Conservation (phyloP, 92 coral and sea anemone genomes). For the Umimayanthus chanpuru region DNA sequence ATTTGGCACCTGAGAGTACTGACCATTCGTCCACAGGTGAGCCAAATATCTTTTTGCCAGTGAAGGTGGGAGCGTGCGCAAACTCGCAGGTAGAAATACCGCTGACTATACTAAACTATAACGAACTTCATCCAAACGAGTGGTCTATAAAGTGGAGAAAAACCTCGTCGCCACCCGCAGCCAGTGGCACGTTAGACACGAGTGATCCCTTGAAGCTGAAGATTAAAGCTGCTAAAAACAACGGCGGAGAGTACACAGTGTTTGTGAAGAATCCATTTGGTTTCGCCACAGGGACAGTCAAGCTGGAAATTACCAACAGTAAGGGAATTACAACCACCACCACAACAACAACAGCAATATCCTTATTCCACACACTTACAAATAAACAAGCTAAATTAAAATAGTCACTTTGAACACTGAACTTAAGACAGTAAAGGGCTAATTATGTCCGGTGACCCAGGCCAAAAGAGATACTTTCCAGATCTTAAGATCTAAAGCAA, state of each 20-base stretch:
- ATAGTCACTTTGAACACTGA: too few relatives aligned
- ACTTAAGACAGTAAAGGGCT: too few relatives aligned
- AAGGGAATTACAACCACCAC: neutral
- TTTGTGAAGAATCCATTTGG: slow-evolving; percentile 81
- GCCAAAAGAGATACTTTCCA: too few relatives aligned
- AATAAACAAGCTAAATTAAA: too few relatives aligned
- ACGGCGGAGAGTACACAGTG: slow-evolving; percentile 59
- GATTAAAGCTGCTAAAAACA: slow-evolving; percentile 27
- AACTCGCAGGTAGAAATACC: slow-evolving; percentile 25
- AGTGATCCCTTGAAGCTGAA: slow-evolving; percentile 38
- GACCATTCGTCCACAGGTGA: slow-evolving; percentile 53
- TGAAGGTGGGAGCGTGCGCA: slow-evolving; percentile 62
- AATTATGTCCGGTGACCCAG: too few relatives aligned
- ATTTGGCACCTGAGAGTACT: too few relatives aligned
- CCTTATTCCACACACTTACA: too few relatives aligned
- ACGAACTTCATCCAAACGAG: slow-evolving; percentile 44
- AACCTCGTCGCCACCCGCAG: slow-evolving; percentile 26
- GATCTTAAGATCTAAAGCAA: too few relatives aligned
- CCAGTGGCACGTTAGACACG: slow-evolving; percentile 37
- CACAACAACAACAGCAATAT: too few relatives aligned
- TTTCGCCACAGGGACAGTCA: slow-evolving; percentile 60
- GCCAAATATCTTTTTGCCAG: slow-evolving; percentile 74
- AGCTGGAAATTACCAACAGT: slow-evolving; percentile 53
- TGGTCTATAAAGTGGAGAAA: slow-evolving; percentile 57
- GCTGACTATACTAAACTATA: slow-evolving; percentile 39